These are phyloP conservation scores for Penaeus chinensis DNA, from an alignment of 1,140 invertebrate genomes.

Conservation along the genomic window DNA sequence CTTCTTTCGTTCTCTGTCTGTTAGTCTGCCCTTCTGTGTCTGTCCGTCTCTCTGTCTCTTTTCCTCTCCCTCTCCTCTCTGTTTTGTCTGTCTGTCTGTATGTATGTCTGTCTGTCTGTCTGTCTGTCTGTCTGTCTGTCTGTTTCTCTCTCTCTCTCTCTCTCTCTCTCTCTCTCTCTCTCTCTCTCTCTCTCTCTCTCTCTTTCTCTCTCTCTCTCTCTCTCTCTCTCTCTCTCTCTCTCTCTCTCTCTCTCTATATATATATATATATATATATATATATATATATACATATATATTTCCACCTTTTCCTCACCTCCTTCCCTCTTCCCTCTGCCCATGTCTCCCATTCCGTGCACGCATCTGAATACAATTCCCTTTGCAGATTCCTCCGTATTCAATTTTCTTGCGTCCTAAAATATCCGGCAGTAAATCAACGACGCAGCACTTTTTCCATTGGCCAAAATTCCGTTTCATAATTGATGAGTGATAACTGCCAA, in stretches of 20 bases:
- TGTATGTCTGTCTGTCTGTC: background rate
- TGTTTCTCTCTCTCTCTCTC: background rate
- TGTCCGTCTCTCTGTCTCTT: too few relatives aligned
- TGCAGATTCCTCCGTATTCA: background rate
- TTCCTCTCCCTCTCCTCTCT: slow-evolving; percentile 18
- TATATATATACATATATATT: background rate
- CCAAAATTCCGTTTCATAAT: too few relatives aligned
- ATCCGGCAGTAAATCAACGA: too few relatives aligned
- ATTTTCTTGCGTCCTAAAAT: background rate
- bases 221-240: slow-evolving; percentile 21
- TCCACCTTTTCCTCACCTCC: background rate
- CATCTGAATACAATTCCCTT: too few relatives aligned
- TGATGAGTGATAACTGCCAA: too few relatives aligned
- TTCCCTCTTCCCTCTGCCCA: background rate
- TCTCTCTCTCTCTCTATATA: slow-evolving; percentile 25
- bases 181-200: slow-evolving; percentile 35
- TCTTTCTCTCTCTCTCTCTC: slow-evolving; percentile 32
- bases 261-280: background rate
- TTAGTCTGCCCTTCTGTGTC: background rate
- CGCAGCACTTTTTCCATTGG: too few relatives aligned
- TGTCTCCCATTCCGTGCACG: background rate
- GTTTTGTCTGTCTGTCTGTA: background rate
- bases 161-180: too few relatives aligned
- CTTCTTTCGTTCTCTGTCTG: background rate
- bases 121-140: too few relatives aligned